Conservation (phyloP, 2,797 vertebrate genomes). For the Pipistrellus pygmaeus region DNA sequence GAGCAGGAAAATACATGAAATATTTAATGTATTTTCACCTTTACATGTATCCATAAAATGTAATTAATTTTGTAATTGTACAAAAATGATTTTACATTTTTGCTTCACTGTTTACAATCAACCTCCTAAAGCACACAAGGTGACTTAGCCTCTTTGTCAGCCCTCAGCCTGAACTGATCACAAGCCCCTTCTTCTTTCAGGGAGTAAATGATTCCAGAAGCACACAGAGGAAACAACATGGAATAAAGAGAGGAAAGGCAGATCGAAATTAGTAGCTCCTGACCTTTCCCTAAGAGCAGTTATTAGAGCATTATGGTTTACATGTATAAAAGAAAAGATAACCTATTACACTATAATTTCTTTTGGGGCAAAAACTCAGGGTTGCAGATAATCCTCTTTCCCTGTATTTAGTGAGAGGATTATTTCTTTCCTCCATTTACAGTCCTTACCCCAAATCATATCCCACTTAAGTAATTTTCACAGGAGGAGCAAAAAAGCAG, state of each 20-base stretch:
- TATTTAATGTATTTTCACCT: neutral
- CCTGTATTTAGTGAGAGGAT: slow-evolving; percentile 64
- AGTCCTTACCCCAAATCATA: slow-evolving; percentile 42
- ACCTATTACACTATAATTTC: slow-evolving; percentile 2
- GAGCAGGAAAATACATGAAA: neutral
- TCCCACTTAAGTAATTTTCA: slow-evolving; percentile 71
- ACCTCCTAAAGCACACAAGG: slow-evolving; percentile 5
- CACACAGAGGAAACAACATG: neutral
- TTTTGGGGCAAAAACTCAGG: neutral
- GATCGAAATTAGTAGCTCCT: slow-evolving; percentile 36
- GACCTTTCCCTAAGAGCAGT: slow-evolving; percentile 34
- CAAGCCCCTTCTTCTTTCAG: slow-evolving; percentile 38
- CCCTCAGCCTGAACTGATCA: neutral
- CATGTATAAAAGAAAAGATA: slow-evolving; percentile 64
- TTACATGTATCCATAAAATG: neutral
- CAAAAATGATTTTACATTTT: slow-evolving; percentile 33
- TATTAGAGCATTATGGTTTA: slow-evolving; percentile 73
- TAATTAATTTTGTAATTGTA: neutral
- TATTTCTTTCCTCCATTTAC: slow-evolving; percentile 61
- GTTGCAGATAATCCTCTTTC: slow-evolving; percentile 36
- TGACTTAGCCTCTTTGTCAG: neutral
- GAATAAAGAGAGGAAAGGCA: slow-evolving; percentile 9
- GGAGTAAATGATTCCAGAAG: slow-evolving; percentile 50
- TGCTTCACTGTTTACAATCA: slow-evolving; percentile 4
- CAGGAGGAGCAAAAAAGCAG: slow-evolving; percentile 62